phyloP scores from a whole-genome alignment of 2,113 vertebrate genomes.

The Hydrochoerus hydrochaeris region DNA sequence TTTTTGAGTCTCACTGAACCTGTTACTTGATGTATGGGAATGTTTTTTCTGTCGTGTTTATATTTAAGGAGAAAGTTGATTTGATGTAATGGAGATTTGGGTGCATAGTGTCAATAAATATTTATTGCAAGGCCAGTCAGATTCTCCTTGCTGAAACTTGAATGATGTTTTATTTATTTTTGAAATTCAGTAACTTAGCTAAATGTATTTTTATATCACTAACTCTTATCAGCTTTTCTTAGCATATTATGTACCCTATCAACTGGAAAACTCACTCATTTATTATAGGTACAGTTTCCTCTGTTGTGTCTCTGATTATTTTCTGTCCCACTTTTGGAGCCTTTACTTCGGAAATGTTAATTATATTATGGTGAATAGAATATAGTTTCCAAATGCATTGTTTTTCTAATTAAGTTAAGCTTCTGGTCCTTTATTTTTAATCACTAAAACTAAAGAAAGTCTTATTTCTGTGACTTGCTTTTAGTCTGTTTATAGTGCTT shows the following conservation, averaged over 20 bases:
- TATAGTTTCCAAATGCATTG: background rate
- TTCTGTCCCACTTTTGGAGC: background rate
- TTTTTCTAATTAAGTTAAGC: slow-evolving; percentile 26
- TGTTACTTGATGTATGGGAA: background rate
- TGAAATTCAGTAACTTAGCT: background rate
- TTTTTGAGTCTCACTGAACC: background rate
- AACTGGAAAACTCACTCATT: slow-evolving; percentile 3
- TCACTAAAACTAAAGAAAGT: background rate
- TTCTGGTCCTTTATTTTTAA: background rate
- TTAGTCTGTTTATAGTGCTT: background rate
- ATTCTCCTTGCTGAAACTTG: background rate
- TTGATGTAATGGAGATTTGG: background rate
- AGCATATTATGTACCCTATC: background rate
- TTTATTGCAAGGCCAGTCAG: background rate
- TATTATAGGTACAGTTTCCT: background rate
- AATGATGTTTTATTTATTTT: background rate
- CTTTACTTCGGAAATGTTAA: background rate
- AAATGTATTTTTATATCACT: background rate
- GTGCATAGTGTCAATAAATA: background rate
- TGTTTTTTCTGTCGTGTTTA: background rate
- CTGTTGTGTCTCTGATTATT: slow-evolving; percentile 26
- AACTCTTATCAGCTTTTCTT: background rate
- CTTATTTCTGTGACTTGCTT: background rate
- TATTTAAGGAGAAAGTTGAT: background rate
- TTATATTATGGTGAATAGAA: background rate